Evolutionary conservation across 2,113 vertebrate species (phyloP), one percentile per base, ranked within the genome.

Genomic region (Indicator indicator): DNA sequence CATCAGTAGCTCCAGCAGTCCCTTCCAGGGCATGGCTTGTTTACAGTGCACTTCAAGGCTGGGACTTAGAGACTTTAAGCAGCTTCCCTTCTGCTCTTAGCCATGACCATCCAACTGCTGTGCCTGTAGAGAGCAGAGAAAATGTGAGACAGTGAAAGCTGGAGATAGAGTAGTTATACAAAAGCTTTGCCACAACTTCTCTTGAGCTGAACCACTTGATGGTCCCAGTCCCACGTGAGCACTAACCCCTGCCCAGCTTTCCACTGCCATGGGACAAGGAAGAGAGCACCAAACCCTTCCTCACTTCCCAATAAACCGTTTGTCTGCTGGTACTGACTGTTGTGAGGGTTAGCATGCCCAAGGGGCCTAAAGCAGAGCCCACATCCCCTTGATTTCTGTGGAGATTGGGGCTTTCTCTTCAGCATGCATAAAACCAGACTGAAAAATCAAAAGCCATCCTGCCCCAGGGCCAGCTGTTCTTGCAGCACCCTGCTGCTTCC

Each of bases 1-100:
- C 8, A 12, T 52, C 26, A 42, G 26, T 68, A 74, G 17, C 30
- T 74, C 7, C 0, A 1, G 18, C 1, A 2, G 48, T 44, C 28
- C 0, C 0, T 74, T 74, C 18, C 32, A 30, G 20, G 16, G 16
- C 1, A 0, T 30, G 36, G 13, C 23, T 80, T 63, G 33, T 62
- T 26, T 68, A 52, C 68, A 38, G 32, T 63, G 79, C 23, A 27
- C n/a, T 78, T 62, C 1, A 4, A 50, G 42, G 70, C 38, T 48
- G 19, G 4, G 56, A 14, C 54, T 83, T 8, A 3, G 33, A 71
- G 63, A n/a, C 46, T 74, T 74, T 15, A 24, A 40, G 40, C 33
- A 94, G 18, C 15, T 71, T 79, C 44, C 36, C 10, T 80, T 76
- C 59, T 42, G 24, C 38, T 88, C 50, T 52, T 32, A 76, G 24